Base-by-base conservation (phyloP, 1,140 invertebrate genomes). In the Heterodera carotae region DNA sequence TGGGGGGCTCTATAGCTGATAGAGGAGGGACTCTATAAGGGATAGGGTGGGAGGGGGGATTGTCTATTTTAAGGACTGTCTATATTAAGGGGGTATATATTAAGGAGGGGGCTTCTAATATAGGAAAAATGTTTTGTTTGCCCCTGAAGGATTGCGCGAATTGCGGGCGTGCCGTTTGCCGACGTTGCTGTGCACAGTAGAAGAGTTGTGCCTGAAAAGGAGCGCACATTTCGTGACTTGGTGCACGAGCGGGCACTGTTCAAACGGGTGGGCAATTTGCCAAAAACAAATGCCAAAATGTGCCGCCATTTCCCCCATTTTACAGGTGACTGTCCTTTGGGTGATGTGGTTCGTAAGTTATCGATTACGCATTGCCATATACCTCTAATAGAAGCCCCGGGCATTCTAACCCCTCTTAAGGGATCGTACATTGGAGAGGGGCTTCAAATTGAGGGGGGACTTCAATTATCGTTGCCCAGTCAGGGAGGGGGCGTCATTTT, bases 121-220 rank as follows among this genome's bases (percentile, higher is more conserved):
- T 43, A 43, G n/a, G n/a, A 43, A 2, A 43, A 1, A 8, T 43
- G 2, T 43, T 2, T 6, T 43, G 0, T 43, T 12, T 0, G 6
- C 12, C 39, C 2, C 39, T 34, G 7, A 12, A 81, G 84, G 48
- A 84, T 85, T 70, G 85, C 85, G 8, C 43, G 64, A 64, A 76
- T 87, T 36, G 86, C 83, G n/a, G 85, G 85, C 31, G 74, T 82
- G 18, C 60, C 72, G 18, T 83, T 83, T 48, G 64, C 81, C 34
- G 81, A 84, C 43, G 39, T 43, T 60, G 68, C 76, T 18, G 56
- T 81, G 39, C 81, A 84, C 76, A n/a, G n/a, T n/a, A n/a, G n/a
- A n/a, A 70, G 80, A 60, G 70, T 77, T 10, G 77, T 86, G 68
- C 80, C 84, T 36, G 59, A 79, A 39, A 75, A 48, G 2, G 29